Conservation (phyloP, 2,113 vertebrate species). For the human region DNA sequence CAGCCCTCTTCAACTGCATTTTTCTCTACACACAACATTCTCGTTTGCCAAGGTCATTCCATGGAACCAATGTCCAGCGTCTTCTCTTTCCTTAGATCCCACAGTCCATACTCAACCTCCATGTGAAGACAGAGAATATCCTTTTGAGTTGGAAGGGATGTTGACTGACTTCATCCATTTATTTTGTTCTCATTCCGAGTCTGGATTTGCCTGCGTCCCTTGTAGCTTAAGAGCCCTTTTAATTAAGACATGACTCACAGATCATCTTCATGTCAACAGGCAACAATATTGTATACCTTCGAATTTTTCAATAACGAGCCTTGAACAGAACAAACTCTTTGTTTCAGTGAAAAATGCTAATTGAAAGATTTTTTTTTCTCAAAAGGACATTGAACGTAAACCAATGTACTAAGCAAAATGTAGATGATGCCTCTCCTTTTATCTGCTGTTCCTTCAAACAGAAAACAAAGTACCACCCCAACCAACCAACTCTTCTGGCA, state of each 20-base stretch:
- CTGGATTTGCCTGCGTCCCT: not conserved
- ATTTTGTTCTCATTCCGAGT: not conserved
- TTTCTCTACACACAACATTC: not conserved
- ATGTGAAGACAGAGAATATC: not conserved
- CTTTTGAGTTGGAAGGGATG: not conserved
- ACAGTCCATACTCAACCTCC: not conserved
- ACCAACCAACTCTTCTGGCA: conserved; percentile 54
- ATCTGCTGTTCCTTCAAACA: conserved; percentile 47
- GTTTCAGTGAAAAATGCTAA: conserved; percentile 54
- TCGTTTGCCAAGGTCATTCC: not conserved
- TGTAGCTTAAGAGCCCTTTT: conserved; percentile 20
- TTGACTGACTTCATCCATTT: not conserved
- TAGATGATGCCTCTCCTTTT: not conserved
- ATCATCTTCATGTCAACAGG: conserved; percentile 44
- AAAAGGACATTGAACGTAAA: conserved; percentile 43
- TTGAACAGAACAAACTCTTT: conserved; percentile 53
- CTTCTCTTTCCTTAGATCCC: not conserved
- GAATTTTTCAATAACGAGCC: conserved; percentile 34
- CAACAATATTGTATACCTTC: not conserved
- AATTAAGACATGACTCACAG: conserved; percentile 40
- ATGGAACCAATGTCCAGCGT: not conserved
- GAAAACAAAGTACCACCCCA: conserved; percentile 53
- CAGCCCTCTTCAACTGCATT: not conserved
- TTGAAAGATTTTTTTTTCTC: not conserved
- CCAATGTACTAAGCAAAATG: conserved; percentile 48